Evolutionary conservation across 2,888 invertebrate genomes (phyloP), one percentile per base, ranked within the genome.

Genomic region (Chrysomela aeneicollis): DNA sequence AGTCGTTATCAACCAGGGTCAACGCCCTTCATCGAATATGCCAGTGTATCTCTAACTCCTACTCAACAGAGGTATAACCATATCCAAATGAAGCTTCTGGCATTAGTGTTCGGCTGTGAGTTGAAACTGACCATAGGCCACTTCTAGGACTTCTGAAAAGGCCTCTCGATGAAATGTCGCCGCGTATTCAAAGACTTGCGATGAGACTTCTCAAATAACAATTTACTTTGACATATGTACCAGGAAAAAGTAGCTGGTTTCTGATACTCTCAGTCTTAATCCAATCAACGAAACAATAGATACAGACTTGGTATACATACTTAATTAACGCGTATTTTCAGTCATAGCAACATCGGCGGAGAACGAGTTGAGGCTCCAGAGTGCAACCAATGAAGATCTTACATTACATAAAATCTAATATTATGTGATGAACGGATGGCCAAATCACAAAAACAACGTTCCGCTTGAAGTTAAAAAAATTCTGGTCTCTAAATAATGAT

Each of bases 71-170:
- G 51, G 19, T 50, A 50, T 22, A 50, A 50, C 26, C n/a, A 26
- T 26, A 26, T 26, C 8, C 4, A 26, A 26, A 26, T 5, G 18
- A 17, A 12, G 30, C 4, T 50, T 35, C 37, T 76, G 4, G 73
- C 73, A 12, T 64, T 76, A 8, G 72, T 72, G 6, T 74, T 61
- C 63, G 75, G 71, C 18, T 74, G 73, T 63, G 66, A 72, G 12
- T 67, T 46, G 63, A 71, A 61, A 71, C 70, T 4, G 69, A 74
- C 53, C 73, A 74, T 49, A 37, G 64, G 22, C 71, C 70, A 32
- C 35, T 72, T 19, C 22, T 74, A 22, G 70, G 70, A 17, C 42
- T 72, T 5, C 22, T 72, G 19, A 70, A 71, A 52, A 72, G 72
- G 63, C 70, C 69, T 10, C 22, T 73, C n/a, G 69, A 72, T 47